Evolutionary conservation across 2,888 invertebrate species (phyloP), one percentile per base, ranked within the genome.

Genomic region (Melanostoma mellinum): DNA sequence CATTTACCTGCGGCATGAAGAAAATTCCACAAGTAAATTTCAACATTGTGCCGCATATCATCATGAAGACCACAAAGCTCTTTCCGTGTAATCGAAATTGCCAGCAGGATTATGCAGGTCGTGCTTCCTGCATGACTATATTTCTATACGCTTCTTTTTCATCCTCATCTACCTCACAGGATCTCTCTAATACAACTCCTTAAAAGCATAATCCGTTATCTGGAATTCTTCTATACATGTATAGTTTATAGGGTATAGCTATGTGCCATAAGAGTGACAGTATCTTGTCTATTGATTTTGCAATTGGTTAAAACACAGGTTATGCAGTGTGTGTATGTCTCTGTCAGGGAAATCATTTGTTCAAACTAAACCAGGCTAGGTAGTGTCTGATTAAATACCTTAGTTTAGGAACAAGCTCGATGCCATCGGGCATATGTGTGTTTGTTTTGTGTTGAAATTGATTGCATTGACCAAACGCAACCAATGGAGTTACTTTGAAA

Each of bases 81-180:
- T 20, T 63, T 60, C 20, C 67, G 53, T 78, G 48, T 60, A 73
- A 78, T 78, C 65, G 60, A 78, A 78, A 61, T 55, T 67, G 73
- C 73, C 78, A 78, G 46, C 60, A 60, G 73, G 73, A 78, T 73
- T 78, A 78, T 77, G 72, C 71, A 63, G 77, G 77, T 71, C 56
- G 44, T 71, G 56, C 63, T 58, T 73, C 67, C 73, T 78, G 78
- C 35, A 56, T 61, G n/a, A 32, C 58, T 42, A 67, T 46, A 33
- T 20, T 50, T 53, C 20, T 20, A 20, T 20, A 48, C 36, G 9
- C 53, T 30, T 44, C n/a, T 20, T 40, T 42, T n/a, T 46, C 40
- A 33, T 55, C 60, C 30, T 38, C 9, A 32, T 30, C 48, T 35
- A 46, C 32, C 44, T 8, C 9, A 6, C 6, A 42, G 36, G 30